Conservation (phyloP, 2,888 invertebrate genomes). For the Deilephila porcellus region DNA sequence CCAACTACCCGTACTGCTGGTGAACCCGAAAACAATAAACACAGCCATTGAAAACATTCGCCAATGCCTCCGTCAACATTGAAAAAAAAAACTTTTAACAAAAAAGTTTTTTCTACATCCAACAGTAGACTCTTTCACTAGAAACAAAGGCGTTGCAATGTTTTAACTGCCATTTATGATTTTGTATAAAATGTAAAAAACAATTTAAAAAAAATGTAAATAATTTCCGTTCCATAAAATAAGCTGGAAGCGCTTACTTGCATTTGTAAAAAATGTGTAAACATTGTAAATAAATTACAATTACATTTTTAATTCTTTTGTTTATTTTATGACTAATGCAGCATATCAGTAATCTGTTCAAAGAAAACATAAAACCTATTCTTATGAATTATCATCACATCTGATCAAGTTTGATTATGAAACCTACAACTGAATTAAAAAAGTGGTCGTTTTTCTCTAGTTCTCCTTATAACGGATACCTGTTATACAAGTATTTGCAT, state of each 20-base stretch:
- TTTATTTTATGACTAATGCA: background rate
- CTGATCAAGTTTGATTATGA: no score
- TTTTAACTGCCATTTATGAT: slow-evolving; percentile 38
- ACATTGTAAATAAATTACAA: slow-evolving; percentile 53
- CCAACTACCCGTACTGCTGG: slow-evolving; percentile 85
- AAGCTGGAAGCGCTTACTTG: slow-evolving; percentile 20
- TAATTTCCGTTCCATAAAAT: slow-evolving; percentile 38
- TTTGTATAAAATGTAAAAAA: slow-evolving; percentile 32
- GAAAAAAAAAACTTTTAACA: background rate
- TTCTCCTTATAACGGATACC: no score
- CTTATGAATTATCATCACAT: no score
- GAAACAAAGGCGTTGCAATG: slow-evolving; percentile 6
- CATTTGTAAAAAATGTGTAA: slow-evolving; percentile 48
- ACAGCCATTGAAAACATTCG: background rate
- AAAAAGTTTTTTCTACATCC: slow-evolving; percentile 9
- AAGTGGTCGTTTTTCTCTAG: no score
- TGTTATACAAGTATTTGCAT: no score
- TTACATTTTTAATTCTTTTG: background rate
- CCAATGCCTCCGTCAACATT: background rate
- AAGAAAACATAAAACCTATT: no score
- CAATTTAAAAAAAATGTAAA: slow-evolving; percentile 37
- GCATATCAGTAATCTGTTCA: no score
- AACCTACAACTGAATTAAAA: no score
- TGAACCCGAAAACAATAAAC: slow-evolving; percentile 41
- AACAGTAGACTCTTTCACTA: slow-evolving; percentile 12